A percentile compares a stretch with the other conserved stretches of the same genome.
These are phyloP conservation scores for Xestia c-nigrum DNA, from an alignment of 2,888 invertebrate genomes.

Conservation along the genomic window DNA sequence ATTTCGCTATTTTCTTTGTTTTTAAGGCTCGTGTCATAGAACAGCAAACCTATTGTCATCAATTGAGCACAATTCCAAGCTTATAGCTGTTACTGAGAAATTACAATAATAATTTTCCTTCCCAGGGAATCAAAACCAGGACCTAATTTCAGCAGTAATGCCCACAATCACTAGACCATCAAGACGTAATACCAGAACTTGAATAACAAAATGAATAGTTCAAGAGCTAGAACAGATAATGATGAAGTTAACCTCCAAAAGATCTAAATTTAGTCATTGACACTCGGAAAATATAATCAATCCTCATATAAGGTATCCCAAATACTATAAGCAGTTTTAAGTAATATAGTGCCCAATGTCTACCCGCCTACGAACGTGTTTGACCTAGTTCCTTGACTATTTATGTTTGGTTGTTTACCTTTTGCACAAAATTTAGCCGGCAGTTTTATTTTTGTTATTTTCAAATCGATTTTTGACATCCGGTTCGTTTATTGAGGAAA, in stretches of 20 bases:
- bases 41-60: not conserved
- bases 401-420: conserved; percentile 12
- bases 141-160: not conserved
- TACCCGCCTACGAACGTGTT: conserved; percentile 16
- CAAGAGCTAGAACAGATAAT: not conserved
- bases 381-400: conserved; percentile 34
- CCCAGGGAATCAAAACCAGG: not conserved
- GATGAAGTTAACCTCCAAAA: conserved; percentile 10
- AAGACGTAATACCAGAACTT: no score
- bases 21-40: not conserved
- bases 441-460: not conserved
- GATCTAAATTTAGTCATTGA: not conserved
- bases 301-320: conserved; percentile 6
- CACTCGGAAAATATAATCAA: not conserved
- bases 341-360: conserved; percentile 10
- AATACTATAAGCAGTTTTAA: conserved; percentile 16
- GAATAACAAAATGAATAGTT: not conserved
- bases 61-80: not conserved
- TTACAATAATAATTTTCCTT: not conserved
- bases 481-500: not conserved
- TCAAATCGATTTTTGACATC: not conserved
- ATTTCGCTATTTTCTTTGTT: not conserved
- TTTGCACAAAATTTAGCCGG: not conserved
- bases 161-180: not conserved
- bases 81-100: not conserved